Evolutionary conservation across 2,888 invertebrate species (phyloP), one percentile per base, ranked within the genome.

Genomic region (Nyleta sp.): DNA sequence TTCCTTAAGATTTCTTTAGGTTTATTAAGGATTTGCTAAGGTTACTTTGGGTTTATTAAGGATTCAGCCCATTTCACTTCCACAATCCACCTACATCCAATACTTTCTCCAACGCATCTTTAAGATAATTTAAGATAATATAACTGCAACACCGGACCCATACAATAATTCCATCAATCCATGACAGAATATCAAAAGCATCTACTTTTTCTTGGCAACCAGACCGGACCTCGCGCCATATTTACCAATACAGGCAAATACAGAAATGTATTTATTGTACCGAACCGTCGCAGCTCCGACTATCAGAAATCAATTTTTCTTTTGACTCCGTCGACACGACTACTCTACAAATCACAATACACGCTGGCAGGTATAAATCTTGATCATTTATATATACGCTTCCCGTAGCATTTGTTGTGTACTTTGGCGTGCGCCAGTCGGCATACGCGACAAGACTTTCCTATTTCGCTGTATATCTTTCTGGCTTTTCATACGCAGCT

Each of bases 251-350:
- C 33, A 4, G 11, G n/a, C 7, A 44, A 52, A 53, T n/a, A 40
- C 31, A 20, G 28, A 64, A 55, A 55, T 15, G 28, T 35, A 20
- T 35, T 55, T 57, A 40, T 53, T 33, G 13, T 10, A 42, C 38
- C 31, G 50, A 59, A 46, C 24, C 31, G 31, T n/a, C 24, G 13
- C 33, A 31, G 22, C 44, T 24, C 7, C 42, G 40, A 40, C 57
- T 44, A 68, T 74, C 70, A 74, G 65, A 74, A 70, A 74, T 74
- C 78, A 78, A 73, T 78, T 83, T 80, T 81, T 67, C 75, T 70
- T 53, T 67, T 67, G 48, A 73, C 53, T 57, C 46, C 11, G 73
- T 31, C 68, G 62, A 75, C 67, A 57, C 78, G 38, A 59, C 48
- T 44, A 31, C 38, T 55, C 62, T 35, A 72, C 72, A 68, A 73